Conservation (phyloP, 2,113 vertebrate genomes). For the Syngnathoides biaculeatus region DNA sequence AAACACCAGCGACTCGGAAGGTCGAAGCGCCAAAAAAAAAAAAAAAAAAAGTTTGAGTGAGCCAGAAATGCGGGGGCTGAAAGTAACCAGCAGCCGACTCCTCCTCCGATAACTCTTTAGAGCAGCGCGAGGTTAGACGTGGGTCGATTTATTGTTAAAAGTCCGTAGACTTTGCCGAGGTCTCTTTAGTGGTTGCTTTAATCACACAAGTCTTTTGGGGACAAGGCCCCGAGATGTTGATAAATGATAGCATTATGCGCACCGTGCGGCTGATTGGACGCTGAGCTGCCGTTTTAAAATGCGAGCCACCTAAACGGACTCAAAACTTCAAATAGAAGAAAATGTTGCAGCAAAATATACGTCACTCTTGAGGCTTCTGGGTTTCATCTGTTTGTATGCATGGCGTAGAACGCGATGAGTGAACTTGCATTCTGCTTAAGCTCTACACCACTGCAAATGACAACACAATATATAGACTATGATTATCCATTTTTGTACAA, state of each 20-base stretch:
- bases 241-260: slow-evolving; percentile 8
- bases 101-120: slow-evolving; percentile 3
- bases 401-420: background rate
- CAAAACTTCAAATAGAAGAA: background rate
- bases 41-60: background rate
- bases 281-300: background rate
- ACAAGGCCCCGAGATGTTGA: slow-evolving; percentile 1
- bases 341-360: background rate
- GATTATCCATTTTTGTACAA: too few relatives aligned
- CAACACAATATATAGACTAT: too few relatives aligned
- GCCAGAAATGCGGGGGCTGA: background rate
- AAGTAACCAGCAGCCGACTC: background rate
- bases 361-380: background rate
- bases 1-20: background rate
- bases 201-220: slow-evolving; percentile 9
- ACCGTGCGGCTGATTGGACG: background rate
- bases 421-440: background rate
- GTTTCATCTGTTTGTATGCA: background rate
- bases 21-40: background rate
- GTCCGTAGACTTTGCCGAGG: background rate
- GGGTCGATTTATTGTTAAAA: slow-evolving; percentile 9
- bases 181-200: slow-evolving; percentile 7
- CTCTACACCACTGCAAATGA: too few relatives aligned
- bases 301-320: background rate
- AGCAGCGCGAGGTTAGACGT: background rate